Evolutionary conservation across 2,797 vertebrate genomes (phyloP).

Genomic region (Sebastes oblongus): DNA sequence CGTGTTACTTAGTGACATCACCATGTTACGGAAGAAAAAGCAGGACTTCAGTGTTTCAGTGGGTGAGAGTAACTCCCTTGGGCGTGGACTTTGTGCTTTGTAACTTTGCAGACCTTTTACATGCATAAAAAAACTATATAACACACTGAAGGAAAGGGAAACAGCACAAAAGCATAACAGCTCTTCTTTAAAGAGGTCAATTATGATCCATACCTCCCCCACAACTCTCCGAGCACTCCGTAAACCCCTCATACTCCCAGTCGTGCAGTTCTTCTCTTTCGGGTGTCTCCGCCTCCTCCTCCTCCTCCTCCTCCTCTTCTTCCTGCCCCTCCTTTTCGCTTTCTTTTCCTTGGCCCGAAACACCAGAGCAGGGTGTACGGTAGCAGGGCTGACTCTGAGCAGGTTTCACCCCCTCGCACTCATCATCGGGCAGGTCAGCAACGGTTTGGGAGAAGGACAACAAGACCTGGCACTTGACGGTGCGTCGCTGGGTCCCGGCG

Average conservation of each 20-base stretch:
- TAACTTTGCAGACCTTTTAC: too few relatives aligned
- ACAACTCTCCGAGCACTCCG: slow-evolving; percentile 92
- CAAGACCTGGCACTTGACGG: slow-evolving; percentile 92
- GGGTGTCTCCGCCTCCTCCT: slow-evolving; percentile 53
- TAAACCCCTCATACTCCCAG: slow-evolving; percentile 96
- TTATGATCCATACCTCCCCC: slow-evolving; percentile 88
- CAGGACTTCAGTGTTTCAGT: too few relatives aligned
- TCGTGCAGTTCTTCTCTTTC: slow-evolving; percentile 88
- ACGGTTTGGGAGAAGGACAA: slow-evolving; percentile 95
- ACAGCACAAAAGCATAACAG: too few relatives aligned
- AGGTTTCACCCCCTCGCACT: slow-evolving; percentile 91
- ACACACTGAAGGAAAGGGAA: too few relatives aligned
- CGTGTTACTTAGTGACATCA: too few relatives aligned
- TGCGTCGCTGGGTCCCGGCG: slow-evolving; percentile 86
- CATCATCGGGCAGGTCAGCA: slow-evolving; percentile 91
- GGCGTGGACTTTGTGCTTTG: too few relatives aligned
- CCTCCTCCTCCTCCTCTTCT: slow-evolving; percentile 68
- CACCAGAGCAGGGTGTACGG: slow-evolving; percentile 84
- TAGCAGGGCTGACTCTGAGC: slow-evolving; percentile 86
- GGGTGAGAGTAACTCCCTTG: too few relatives aligned
- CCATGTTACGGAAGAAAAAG: too few relatives aligned
- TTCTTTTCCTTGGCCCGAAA: slow-evolving; percentile 66
- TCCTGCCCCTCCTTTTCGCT: slow-evolving; percentile 73
- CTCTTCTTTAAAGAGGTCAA: background rate
- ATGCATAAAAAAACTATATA: too few relatives aligned